Evolutionary conservation across 2,113 vertebrate genomes (phyloP), one percentile per base, ranked within the genome.

Genomic region (Trematomus loennbergii): DNA sequence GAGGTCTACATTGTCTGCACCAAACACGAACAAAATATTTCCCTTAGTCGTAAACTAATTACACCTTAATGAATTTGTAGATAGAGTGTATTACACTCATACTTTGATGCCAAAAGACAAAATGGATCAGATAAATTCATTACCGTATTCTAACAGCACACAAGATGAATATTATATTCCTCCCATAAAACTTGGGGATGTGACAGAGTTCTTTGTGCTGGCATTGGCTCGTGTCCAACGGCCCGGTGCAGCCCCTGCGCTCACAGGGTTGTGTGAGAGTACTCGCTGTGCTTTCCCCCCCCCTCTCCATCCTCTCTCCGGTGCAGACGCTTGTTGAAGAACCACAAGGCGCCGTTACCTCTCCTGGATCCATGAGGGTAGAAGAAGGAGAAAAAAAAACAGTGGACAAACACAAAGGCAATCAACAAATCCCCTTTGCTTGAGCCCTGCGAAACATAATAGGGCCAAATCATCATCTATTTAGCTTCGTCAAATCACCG

Each of bases 401-500:
- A 81, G 68, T 54, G 81, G 72, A 86, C 77, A 76, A 84, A 88
- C 72, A 92, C 88, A 94, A 94, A 92, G 72, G 83, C 84, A 92
- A 91, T 93, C 91, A 92, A 90, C 92, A 92, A 91, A 93, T 90
- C 90, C 79, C 22, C 57, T 86, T 85, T 82, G 72, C 83, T 87
- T 82, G 79, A 91, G 88, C 79, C 86, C 88, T 88, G 50, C 66
- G 87, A 93, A 94, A 94, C 92, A 91, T 92, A 89, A 90, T 87
- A 90, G 88, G 94, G 88, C 91, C 85, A 92, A 96, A 95, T 87
- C 92, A 87, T 87, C 91, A 81, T 93, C 92, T 88, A 94, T 96
- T 96, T 94, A 96, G 92, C 88, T 94, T 96, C 88, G 91, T 96
- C 93, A 96, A 95, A 95, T 95, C 91, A 92, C 91, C 94, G 93